phyloP scores from a whole-genome alignment of 2,113 vertebrate species.

The Vidua chalybeata region DNA sequence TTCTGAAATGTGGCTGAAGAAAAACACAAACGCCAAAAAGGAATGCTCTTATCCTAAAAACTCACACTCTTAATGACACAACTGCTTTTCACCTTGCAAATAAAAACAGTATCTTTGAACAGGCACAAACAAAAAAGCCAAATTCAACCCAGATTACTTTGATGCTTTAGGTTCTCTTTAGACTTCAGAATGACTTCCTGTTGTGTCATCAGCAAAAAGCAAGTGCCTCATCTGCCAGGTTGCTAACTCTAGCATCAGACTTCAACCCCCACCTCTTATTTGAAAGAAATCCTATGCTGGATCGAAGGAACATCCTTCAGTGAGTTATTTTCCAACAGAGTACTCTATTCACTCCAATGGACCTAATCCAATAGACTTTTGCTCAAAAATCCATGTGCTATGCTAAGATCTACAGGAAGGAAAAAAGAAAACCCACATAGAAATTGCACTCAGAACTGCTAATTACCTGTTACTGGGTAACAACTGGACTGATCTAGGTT shows the following conservation, averaged over 20 bases:
- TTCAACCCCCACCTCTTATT: neutral
- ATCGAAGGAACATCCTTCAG: neutral
- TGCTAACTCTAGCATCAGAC: neutral
- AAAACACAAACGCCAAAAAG: neutral
- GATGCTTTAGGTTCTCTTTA: neutral
- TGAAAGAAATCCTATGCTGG: neutral
- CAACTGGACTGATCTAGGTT: neutral
- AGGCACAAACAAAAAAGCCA: neutral
- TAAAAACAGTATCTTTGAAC: neutral
- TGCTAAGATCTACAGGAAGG: neutral
- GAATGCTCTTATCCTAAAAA: neutral
- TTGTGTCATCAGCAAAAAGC: accelerated
- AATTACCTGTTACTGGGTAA: neutral
- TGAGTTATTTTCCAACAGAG: neutral
- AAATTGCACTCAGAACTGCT: neutral
- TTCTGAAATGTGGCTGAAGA: neutral
- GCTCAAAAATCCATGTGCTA: neutral
- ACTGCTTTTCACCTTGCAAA: neutral
- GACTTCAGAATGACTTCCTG: neutral
- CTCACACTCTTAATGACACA: neutral
- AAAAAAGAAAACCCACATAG: neutral
- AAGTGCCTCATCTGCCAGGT: neutral
- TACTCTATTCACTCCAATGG: neutral
- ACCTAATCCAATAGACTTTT: neutral
- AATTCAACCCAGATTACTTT: neutral